Conservation (phyloP, 2,888 invertebrate species). For the Cephonodes hylas region DNA sequence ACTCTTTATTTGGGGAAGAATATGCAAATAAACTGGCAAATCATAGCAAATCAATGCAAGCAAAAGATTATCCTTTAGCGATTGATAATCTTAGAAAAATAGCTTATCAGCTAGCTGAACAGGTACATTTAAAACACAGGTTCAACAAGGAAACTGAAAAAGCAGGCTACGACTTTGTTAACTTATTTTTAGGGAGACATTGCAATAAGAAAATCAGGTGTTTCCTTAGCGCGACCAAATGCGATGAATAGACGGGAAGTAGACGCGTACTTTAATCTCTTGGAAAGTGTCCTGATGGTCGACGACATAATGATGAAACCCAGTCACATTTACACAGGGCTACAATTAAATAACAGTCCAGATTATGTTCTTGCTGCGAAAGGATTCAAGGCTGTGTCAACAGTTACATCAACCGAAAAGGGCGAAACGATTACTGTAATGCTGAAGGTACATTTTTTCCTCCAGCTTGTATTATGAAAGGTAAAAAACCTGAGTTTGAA, state of each 20-base stretch:
- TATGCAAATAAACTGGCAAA: neutral
- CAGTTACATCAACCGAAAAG: constrained; percentile 42
- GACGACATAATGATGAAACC: constrained; percentile 21
- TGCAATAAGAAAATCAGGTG: constrained; percentile 16
- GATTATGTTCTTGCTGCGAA: constrained; percentile 25
- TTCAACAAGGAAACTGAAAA: constrained; percentile 18
- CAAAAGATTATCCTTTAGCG: constrained; percentile 1
- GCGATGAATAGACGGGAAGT: constrained; percentile 19
- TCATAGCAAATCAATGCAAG: constrained; percentile 8
- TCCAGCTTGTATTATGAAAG: constrained; percentile 23
- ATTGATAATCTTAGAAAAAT: neutral
- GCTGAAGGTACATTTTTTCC: constrained; percentile 35
- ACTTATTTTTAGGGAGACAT: constrained; percentile 14
- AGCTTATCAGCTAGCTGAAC: constrained; percentile 21
- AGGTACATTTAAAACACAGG: constrained; percentile 21
- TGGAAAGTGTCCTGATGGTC: constrained; percentile 17
- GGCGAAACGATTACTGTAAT: constrained; percentile 44
- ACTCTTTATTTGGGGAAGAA: constrained; percentile 1
- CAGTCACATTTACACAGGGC: constrained; percentile 19
- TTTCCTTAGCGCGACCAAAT: constrained; percentile 17
- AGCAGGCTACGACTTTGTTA: constrained; percentile 19
- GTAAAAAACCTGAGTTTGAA: constrained; percentile 21
- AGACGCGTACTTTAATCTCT: constrained; percentile 18
- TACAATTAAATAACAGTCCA: constrained; percentile 24
- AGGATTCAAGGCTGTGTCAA: constrained; percentile 31